These are phyloP conservation scores for Drosophila novamexicana DNA, from an alignment of 1,140 invertebrate species.

Conservation along the genomic window DNA sequence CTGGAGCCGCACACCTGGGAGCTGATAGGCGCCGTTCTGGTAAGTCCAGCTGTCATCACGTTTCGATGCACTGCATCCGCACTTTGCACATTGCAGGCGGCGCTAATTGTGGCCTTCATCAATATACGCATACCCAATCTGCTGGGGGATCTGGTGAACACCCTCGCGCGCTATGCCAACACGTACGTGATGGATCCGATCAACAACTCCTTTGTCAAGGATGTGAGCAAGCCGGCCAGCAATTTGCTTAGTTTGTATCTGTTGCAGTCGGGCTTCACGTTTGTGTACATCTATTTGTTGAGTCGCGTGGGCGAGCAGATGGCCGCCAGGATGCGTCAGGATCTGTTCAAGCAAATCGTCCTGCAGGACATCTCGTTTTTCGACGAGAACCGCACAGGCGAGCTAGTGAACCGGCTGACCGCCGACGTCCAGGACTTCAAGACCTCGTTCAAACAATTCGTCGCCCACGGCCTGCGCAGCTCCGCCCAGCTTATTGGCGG, in stretches of 20 bases:
- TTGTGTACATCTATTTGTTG: constrained; percentile 94
- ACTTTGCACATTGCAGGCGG: constrained; percentile 86
- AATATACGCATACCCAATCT: constrained; percentile 93
- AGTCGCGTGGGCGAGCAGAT: constrained; percentile 94
- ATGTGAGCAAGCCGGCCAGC: constrained; percentile 88
- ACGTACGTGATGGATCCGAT: constrained; percentile 78
- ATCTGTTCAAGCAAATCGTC: constrained; percentile 93
- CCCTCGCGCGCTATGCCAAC: constrained; percentile 87
- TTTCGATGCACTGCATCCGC: constrained; percentile 1
- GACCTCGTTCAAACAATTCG: constrained; percentile 95
- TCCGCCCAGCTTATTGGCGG: constrained; percentile 89
- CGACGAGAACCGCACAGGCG: constrained; percentile 95
- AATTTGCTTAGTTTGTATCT: constrained; percentile 89
- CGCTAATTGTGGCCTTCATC: constrained; percentile 90
- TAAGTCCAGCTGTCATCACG: constrained; percentile 72
- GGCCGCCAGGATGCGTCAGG: constrained; percentile 91
- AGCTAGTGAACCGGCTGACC: constrained; percentile 95
- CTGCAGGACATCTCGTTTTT: constrained; percentile 96
- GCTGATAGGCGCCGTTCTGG: constrained; percentile 86
- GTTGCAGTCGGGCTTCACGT: constrained; percentile 93
- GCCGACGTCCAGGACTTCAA: constrained; percentile 98
- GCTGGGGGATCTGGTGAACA: constrained; percentile 91
- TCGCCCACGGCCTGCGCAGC: constrained; percentile 95
- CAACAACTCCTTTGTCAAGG: constrained; percentile 86
- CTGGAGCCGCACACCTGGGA: constrained; percentile 86